Evolutionary conservation across 2,797 vertebrate genomes (phyloP).

Genomic region (Pipistrellus pygmaeus): DNA sequence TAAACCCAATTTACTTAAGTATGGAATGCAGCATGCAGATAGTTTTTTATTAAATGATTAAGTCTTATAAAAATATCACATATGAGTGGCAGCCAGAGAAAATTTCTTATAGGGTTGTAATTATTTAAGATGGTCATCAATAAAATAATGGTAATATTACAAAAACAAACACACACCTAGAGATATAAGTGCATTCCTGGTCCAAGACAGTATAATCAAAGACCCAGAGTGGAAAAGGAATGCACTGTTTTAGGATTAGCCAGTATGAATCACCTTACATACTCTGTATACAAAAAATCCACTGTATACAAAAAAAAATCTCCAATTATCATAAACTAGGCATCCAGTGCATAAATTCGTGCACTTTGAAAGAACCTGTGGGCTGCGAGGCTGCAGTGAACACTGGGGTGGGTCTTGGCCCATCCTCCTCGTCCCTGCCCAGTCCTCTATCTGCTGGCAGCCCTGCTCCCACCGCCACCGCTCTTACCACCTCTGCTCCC

Average conservation of each 20-base stretch:
- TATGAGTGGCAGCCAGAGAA: not conserved
- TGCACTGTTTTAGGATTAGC: not conserved
- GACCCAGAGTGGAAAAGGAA: not conserved
- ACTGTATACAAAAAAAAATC: not conserved
- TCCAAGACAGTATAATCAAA: not conserved
- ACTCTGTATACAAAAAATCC: not conserved
- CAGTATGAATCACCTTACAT: not conserved
- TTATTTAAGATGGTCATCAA: not conserved
- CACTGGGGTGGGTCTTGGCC: too few species aligned
- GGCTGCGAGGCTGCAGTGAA: too few species aligned
- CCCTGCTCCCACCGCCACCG: too few species aligned
- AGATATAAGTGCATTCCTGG: not conserved
- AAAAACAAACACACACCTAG: not conserved
- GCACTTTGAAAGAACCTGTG: too few species aligned
- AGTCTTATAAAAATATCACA: not conserved
- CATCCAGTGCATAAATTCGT: too few species aligned
- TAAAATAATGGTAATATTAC: not conserved
- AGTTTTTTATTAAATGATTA: not conserved
- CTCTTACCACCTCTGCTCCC: too few species aligned
- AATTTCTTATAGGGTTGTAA: not conserved
- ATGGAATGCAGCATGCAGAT: not conserved
- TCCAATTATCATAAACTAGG: not conserved
- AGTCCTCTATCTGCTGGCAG: too few species aligned
- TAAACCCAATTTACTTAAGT: not conserved
- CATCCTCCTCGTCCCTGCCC: too few species aligned